These are phyloP conservation scores for Pteropus rufus DNA, from an alignment of 2,797 vertebrate genomes.

Conservation along the genomic window DNA sequence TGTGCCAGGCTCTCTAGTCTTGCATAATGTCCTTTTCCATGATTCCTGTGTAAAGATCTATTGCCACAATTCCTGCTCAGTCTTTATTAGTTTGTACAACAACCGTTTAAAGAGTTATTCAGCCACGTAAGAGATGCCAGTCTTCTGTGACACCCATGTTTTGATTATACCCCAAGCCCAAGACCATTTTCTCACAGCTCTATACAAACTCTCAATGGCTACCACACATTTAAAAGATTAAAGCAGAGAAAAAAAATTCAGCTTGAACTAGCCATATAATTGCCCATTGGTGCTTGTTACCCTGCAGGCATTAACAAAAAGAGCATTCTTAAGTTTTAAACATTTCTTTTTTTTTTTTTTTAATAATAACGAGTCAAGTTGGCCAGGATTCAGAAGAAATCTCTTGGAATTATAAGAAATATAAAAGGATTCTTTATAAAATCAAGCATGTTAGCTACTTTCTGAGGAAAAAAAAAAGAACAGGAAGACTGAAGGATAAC, in stretches of 20 bases:
- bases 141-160: neutral
- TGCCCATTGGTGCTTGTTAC: neutral
- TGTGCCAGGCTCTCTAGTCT: neutral
- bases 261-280: neutral
- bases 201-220: neutral
- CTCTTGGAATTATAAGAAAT: neutral
- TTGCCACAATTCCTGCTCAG: neutral
- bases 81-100: neutral
- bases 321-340: slow-evolving; percentile 24
- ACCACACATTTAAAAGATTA: neutral
- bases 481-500: neutral
- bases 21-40: neutral
- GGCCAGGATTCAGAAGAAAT: slow-evolving; percentile 22
- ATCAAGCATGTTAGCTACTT: slow-evolving; percentile 22
- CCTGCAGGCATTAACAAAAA: neutral
- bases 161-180: neutral
- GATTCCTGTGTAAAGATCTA: neutral
- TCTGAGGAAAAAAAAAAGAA: neutral
- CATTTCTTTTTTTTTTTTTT: neutral
- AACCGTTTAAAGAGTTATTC: neutral
- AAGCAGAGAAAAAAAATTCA: neutral
- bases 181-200: neutral
- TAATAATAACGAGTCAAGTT: neutral
- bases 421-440: slow-evolving; percentile 54
- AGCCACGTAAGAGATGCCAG: neutral